phyloP scores from a whole-genome alignment of 92 coral and sea anemone genomes.

The Epizoanthus illoricatus region DNA sequence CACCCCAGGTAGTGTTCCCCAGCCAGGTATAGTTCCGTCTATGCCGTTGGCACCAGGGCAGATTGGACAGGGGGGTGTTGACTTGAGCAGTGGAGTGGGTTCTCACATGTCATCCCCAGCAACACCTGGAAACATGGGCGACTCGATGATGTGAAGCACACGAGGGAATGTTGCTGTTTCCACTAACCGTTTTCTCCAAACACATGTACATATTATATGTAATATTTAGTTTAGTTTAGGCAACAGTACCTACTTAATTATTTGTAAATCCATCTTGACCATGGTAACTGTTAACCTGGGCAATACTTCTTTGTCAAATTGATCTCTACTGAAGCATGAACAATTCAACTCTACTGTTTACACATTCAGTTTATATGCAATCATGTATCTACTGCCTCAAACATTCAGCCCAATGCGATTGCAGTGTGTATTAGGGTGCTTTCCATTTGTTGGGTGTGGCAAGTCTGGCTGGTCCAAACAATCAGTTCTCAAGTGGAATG shows the following conservation, averaged over 20 bases:
- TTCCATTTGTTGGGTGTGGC: too few species aligned
- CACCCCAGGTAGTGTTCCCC: conserved; percentile 59
- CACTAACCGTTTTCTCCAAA: not conserved
- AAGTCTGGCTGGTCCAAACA: too few species aligned
- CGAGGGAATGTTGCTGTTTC: not conserved
- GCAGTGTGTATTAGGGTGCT: too few species aligned
- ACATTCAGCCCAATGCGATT: too few species aligned
- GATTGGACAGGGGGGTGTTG: conserved; percentile 56
- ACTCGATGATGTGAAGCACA: not conserved
- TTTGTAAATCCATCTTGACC: too few species aligned
- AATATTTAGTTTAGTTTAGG: not conserved
- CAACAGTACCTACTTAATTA: not conserved
- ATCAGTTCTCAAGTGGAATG: too few species aligned
- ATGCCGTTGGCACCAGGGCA: conserved; percentile 44
- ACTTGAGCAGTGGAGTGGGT: conserved; percentile 53
- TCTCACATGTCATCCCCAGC: conserved; percentile 66
- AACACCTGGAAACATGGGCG: conserved; percentile 50
- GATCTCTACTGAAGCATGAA: too few species aligned
- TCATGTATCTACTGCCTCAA: too few species aligned
- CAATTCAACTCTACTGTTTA: too few species aligned
- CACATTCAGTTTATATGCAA: too few species aligned
- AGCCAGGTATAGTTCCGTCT: conserved; percentile 42
- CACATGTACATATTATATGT: conserved; percentile 16
- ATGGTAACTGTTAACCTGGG: too few species aligned
- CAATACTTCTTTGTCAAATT: too few species aligned